Percentiles rank a stretch among this genome's conserved stretches.
Conservation (phyloP, 2,797 vertebrate species). For the Mycteria americana region DNA sequence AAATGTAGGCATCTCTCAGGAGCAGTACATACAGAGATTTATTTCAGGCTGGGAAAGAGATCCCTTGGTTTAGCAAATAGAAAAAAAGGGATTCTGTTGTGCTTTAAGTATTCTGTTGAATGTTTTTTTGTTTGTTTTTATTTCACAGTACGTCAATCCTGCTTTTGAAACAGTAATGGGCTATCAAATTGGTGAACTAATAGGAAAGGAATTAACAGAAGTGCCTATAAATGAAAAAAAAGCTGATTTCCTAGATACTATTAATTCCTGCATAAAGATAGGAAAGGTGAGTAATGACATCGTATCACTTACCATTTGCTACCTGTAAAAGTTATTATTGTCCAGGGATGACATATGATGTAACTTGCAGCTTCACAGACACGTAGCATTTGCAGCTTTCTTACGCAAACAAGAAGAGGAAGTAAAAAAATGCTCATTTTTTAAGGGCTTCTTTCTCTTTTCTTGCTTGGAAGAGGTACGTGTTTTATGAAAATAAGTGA, state of each 20-base stretch:
- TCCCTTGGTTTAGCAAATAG: neutral
- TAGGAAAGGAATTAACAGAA: slow-evolving; percentile 95
- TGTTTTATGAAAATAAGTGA: neutral
- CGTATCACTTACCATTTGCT: neutral
- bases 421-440: neutral
- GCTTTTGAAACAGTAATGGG: slow-evolving; percentile 95
- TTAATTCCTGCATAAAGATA: slow-evolving; percentile 93
- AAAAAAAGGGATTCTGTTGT: neutral
- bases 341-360: neutral
- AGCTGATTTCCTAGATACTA: slow-evolving; percentile 92
- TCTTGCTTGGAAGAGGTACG: neutral
- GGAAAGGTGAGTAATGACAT: slow-evolving; percentile 86
- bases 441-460: neutral
- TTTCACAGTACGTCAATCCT: slow-evolving; percentile 92
- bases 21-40: neutral
- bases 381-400: neutral
- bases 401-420: neutral
- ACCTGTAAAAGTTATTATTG: neutral
- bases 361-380: neutral
- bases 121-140: neutral
- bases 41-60: neutral
- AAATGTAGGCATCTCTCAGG: neutral
- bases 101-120: neutral
- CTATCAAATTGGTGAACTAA: slow-evolving; percentile 91
- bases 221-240: slow-evolving; percentile 97